Evolutionary conservation across 1,140 invertebrate species (phyloP).

Genomic region (Megalopta genalis): DNA sequence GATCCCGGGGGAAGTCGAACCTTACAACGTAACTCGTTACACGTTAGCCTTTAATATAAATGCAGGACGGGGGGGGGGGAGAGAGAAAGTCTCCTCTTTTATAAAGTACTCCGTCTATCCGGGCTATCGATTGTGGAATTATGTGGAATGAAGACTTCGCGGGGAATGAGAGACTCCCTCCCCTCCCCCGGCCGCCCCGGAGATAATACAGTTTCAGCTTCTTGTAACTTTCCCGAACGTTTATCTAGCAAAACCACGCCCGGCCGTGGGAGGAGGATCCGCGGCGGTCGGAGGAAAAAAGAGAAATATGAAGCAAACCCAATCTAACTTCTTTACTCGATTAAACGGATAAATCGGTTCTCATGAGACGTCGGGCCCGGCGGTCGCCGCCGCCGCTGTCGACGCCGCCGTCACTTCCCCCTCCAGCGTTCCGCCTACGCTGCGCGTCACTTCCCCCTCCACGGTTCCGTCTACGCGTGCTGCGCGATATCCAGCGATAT

Average conservation of each 20-base stretch:
- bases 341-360: slow-evolving; percentile 30
- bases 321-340: slow-evolving; percentile 31
- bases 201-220: slow-evolving; percentile 30
- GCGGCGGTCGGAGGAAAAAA: not conserved
- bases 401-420: too few species aligned
- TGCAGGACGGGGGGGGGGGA: too few species aligned
- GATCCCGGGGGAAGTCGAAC: too few species aligned
- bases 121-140: slow-evolving; percentile 36
- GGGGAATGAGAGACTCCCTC: not conserved
- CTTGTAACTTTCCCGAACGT: slow-evolving; percentile 31
- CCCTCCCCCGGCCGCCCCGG: too few species aligned
- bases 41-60: slow-evolving; percentile 25
- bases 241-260: slow-evolving; percentile 26
- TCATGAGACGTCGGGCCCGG: not conserved
- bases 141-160: slow-evolving; percentile 22
- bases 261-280: not conserved
- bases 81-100: not conserved
- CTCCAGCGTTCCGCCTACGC: too few species aligned
- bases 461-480: too few species aligned
- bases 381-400: too few species aligned
- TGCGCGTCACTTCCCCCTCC: too few species aligned
- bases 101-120: slow-evolving; percentile 21
- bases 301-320: slow-evolving; percentile 25
- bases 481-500: not conserved
- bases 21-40: not conserved